A percentile compares a stretch with the other conserved stretches of the same genome.
These are phyloP conservation scores for Drosophila mettleri DNA, from an alignment of 2,888 invertebrate genomes.

Conservation along the genomic window DNA sequence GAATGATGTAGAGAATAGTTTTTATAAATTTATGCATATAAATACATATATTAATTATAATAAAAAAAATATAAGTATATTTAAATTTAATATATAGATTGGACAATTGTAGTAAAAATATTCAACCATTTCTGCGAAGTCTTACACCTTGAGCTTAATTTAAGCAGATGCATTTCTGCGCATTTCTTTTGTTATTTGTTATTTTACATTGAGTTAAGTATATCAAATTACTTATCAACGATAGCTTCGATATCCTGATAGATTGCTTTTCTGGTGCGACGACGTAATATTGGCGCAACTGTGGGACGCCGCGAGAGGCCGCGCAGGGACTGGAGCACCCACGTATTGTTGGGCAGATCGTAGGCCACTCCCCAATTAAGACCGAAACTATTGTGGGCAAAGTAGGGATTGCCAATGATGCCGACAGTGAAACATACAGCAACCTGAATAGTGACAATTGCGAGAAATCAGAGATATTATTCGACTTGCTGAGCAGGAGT, in stretches of 20 bases:
- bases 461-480: constrained; percentile 18
- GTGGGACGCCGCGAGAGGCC: constrained; percentile 74
- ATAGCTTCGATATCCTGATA: constrained; percentile 85
- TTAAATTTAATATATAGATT: neutral
- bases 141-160: no score
- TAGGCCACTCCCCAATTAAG: constrained; percentile 90
- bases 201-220: no score
- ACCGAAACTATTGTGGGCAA: constrained; percentile 87
- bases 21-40: neutral
- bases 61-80: neutral
- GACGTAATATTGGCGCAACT: constrained; percentile 85
- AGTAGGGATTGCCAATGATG: constrained; percentile 86
- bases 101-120: no score
- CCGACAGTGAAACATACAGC: constrained; percentile 88
- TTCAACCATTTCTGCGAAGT: no score
- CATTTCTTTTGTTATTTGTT: no score
- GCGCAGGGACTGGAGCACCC: constrained; percentile 84
- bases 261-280: constrained; percentile 83
- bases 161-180: neutral
- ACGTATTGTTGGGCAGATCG: constrained; percentile 87
- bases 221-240: constrained; percentile 89
- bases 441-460: constrained; percentile 73
- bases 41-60: no score
- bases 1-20: neutral
- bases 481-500: neutral